These are phyloP conservation scores for Aplocera efformata DNA, from an alignment of 2,888 invertebrate genomes.

Conservation along the genomic window DNA sequence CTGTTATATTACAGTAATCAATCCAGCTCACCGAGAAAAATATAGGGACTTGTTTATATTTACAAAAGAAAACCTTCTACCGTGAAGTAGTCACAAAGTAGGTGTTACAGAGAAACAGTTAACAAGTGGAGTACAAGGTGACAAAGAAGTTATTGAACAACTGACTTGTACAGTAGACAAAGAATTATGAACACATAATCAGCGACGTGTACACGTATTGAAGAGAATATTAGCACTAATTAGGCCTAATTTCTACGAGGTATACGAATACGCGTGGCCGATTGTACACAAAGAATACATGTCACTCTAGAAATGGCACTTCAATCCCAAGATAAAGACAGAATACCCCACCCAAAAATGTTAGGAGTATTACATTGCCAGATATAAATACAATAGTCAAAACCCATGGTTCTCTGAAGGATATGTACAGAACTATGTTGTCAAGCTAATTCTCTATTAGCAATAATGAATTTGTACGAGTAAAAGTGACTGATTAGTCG, in stretches of 20 bases:
- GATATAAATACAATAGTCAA: slow-evolving; percentile 32
- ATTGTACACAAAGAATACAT: slow-evolving; percentile 14
- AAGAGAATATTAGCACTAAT: background rate
- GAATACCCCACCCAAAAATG: slow-evolving; percentile 31
- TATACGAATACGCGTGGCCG: slow-evolving; percentile 10
- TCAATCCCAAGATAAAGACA: slow-evolving; percentile 43
- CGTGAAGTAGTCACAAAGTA: slow-evolving; percentile 23
- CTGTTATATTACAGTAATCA: background rate
- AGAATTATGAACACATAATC: slow-evolving; percentile 16
- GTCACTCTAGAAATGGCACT: slow-evolving; percentile 60
- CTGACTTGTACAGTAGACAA: slow-evolving; percentile 24
- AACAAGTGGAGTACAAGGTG: slow-evolving; percentile 17
- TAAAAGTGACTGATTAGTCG: slow-evolving; percentile 15
- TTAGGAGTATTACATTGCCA: slow-evolving; percentile 30
- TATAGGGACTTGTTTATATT: slow-evolving; percentile 19
- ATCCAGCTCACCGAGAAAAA: slow-evolving; percentile 21
- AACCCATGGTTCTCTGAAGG: slow-evolving; percentile 37
- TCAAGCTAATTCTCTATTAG: slow-evolving; percentile 25
- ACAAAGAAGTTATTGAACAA: slow-evolving; percentile 23
- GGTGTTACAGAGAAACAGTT: slow-evolving; percentile 13
- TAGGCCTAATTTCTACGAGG: background rate
- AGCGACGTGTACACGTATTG: slow-evolving; percentile 11
- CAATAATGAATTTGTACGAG: slow-evolving; percentile 22
- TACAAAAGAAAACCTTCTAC: slow-evolving; percentile 29
- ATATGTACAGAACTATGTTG: slow-evolving; percentile 44